Percentiles rank a stretch among this genome's conserved stretches.
These are phyloP conservation scores for Albula glossodonta DNA, from an alignment of 2,113 vertebrate species.

Conservation along the genomic window DNA sequence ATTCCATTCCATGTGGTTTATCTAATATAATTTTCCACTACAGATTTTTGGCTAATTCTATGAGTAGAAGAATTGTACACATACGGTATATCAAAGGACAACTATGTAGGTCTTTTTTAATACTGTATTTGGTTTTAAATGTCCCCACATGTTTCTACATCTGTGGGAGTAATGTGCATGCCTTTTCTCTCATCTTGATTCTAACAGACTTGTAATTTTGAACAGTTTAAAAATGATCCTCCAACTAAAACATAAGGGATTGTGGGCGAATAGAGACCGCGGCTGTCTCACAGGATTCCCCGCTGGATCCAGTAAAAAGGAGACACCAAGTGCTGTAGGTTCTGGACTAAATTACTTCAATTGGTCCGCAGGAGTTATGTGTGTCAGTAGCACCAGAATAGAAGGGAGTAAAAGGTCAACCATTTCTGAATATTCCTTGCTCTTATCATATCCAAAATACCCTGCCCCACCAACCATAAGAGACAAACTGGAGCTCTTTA, in stretches of 20 bases:
- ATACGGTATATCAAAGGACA: conserved; percentile 15
- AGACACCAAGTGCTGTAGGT: conserved; percentile 29
- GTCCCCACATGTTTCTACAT: conserved; percentile 35
- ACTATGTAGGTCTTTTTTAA: conserved; percentile 27
- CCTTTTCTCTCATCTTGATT: conserved; percentile 36
- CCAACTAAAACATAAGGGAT: conserved; percentile 32
- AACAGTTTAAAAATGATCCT: conserved; percentile 31
- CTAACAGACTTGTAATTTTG: conserved; percentile 42
- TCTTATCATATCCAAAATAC: not conserved
- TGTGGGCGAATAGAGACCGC: conserved; percentile 21
- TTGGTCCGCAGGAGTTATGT: conserved; percentile 25
- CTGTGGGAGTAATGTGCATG: conserved; percentile 27
- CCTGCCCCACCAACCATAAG: not conserved
- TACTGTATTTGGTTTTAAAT: conserved; percentile 30
- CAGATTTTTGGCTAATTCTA: not conserved
- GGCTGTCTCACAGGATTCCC: conserved; percentile 16
- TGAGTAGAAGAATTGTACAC: conserved; percentile 17
- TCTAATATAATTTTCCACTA: not conserved
- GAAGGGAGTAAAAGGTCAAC: not conserved
- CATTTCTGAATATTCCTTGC: not conserved
- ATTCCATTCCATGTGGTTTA: too few relatives aligned
- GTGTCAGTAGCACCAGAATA: conserved; percentile 22
- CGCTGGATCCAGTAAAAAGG: conserved; percentile 2
- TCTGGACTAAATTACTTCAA: conserved; percentile 38
- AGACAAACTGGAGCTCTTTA: conserved; percentile 1